These are phyloP conservation scores for Paracanthobrama guichenoti DNA, from an alignment of 2,113 vertebrate genomes.

Conservation along the genomic window DNA sequence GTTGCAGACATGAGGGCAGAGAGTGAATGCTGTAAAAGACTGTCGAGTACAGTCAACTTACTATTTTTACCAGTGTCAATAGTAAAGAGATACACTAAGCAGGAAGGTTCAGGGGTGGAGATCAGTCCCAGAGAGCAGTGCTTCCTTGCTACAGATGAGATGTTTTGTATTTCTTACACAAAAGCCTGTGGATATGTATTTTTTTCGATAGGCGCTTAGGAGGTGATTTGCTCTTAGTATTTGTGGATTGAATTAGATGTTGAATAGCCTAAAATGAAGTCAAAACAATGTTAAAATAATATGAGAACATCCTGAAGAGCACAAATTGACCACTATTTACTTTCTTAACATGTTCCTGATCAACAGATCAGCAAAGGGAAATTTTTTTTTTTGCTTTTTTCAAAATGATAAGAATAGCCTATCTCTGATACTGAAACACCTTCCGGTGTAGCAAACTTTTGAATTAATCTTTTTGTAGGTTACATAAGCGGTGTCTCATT, in stretches of 20 bases:
- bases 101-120: neutral
- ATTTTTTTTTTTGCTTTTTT: neutral
- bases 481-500: neutral
- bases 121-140: neutral
- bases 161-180: conserved; percentile 5
- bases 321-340: neutral
- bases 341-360: neutral
- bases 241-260: conserved; percentile 17
- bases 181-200: neutral
- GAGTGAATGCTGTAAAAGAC: neutral
- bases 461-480: neutral
- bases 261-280: neutral
- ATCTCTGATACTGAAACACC: neutral
- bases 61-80: conserved; percentile 3
- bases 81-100: neutral
- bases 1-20: neutral
- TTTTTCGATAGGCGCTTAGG: neutral
- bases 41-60: neutral
- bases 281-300: neutral
- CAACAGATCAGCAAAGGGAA: neutral
- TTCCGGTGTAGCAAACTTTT: neutral
- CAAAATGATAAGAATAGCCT: neutral
- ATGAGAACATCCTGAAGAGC: neutral
- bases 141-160: conserved; percentile 4
- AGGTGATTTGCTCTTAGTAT: conserved; percentile 5